Conservation (phyloP, 2,888 invertebrate species). For the Rhopalosiphum nymphaeae region DNA sequence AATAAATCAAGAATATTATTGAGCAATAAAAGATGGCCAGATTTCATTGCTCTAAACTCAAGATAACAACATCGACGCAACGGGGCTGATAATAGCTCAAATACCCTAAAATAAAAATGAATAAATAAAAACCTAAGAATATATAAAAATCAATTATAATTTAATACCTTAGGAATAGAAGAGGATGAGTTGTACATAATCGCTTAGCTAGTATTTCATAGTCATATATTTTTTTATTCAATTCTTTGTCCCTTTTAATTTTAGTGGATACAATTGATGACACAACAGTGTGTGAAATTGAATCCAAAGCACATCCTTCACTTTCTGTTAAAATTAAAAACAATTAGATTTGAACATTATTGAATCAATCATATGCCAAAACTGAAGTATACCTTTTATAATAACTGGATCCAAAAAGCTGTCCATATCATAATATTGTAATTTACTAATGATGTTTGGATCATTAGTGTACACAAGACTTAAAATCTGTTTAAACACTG, state of each 20-base stretch:
- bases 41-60: conserved; percentile 63
- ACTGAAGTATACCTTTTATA: conserved; percentile 48
- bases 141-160: conserved; percentile 17
- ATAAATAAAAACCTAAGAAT: background rate
- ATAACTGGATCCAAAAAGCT: conserved; percentile 57
- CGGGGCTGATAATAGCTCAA: conserved; percentile 60
- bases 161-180: conserved; percentile 51
- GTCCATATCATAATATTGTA: conserved; percentile 59
- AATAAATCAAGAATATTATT: conserved; percentile 62
- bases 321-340: conserved; percentile 35
- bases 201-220: conserved; percentile 61
- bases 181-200: conserved; percentile 57
- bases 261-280: conserved; percentile 61
- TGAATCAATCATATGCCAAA: background rate
- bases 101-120: conserved; percentile 55
- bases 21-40: conserved; percentile 54
- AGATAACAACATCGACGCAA: conserved; percentile 58
- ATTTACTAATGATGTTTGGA: conserved; percentile 59
- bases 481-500: conserved; percentile 59
- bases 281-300: conserved; percentile 61
- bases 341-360: background rate
- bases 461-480: conserved; percentile 57
- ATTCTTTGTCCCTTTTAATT: conserved; percentile 60
- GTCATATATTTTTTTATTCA: conserved; percentile 58
- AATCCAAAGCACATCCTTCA: conserved; percentile 60